These are phyloP conservation scores for Ibycter americanus DNA, from an alignment of 2,797 vertebrate species.

Conservation along the genomic window DNA sequence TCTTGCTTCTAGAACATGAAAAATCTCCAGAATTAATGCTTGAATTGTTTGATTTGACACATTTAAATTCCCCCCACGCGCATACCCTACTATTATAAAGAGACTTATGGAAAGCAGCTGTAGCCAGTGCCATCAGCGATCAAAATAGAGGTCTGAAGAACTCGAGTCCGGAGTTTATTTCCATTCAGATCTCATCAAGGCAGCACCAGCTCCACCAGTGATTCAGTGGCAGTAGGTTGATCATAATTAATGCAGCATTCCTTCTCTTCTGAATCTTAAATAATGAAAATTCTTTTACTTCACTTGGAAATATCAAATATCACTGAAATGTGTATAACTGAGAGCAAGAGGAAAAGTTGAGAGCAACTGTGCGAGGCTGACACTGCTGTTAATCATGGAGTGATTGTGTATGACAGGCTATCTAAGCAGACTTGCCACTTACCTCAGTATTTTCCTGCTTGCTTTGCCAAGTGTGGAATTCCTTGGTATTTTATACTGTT, in stretches of 20 bases:
- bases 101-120: conserved; percentile 19
- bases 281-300: neutral
- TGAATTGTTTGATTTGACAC: conserved; percentile 39
- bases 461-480: conserved; percentile 1
- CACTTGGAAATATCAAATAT: neutral
- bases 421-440: neutral
- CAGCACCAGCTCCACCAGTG: neutral
- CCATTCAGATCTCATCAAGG: conserved; percentile 2
- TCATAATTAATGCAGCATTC: neutral
- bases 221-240: neutral
- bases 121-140: conserved; percentile 18
- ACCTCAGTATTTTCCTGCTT: neutral
- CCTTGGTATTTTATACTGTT: neutral
- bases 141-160: conserved; percentile 15
- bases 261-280: conserved; percentile 3
- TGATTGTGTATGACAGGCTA: neutral
- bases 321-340: neutral
- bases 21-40: neutral
- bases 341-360: neutral
- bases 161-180: neutral
- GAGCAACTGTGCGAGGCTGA: neutral
- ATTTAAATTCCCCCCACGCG: neutral
- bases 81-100: neutral
- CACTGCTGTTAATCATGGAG: neutral
- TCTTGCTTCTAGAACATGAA: neutral